Evolutionary conservation across 2,888 invertebrate genomes (phyloP).

Genomic region (Parapristionchus giblindavisi): DNA sequence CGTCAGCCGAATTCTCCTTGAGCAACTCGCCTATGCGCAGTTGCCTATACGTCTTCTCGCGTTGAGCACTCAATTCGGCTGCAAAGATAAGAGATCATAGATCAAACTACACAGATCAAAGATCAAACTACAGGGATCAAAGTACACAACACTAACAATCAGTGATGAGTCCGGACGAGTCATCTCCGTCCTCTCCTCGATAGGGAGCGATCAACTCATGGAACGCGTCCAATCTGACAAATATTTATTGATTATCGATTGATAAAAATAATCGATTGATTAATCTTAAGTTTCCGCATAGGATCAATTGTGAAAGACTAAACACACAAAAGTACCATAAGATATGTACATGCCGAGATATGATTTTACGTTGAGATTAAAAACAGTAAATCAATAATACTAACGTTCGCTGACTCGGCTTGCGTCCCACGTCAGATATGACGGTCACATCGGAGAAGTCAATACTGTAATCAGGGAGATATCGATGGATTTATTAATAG

Average conservation of each 20-base stretch:
- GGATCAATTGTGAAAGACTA: neutral
- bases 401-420: constrained; percentile 82
- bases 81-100: neutral
- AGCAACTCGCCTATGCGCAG: constrained; percentile 87
- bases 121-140: neutral
- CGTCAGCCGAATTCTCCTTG: constrained; percentile 81
- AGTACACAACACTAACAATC: constrained; percentile 36
- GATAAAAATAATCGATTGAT: too few relatives aligned
- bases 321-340: neutral
- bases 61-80: constrained; percentile 59
- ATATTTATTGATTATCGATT: neutral
- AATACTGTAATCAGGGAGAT: too few relatives aligned
- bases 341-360: too few relatives aligned
- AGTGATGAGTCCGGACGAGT: constrained; percentile 48
- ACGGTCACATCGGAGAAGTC: constrained; percentile 93
- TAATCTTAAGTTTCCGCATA: too few relatives aligned
- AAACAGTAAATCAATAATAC: constrained; percentile 50
- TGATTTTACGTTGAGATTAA: neutral
- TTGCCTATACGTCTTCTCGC: constrained; percentile 76
- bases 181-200: constrained; percentile 50
- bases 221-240: constrained; percentile 53
- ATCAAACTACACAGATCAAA: neutral
- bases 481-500: neutral
- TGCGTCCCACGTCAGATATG: constrained; percentile 88
- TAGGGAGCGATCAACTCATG: constrained; percentile 59